Evolutionary conservation across 2,113 vertebrate genomes (phyloP).

Genomic region (Muntiacus muntjak): DNA sequence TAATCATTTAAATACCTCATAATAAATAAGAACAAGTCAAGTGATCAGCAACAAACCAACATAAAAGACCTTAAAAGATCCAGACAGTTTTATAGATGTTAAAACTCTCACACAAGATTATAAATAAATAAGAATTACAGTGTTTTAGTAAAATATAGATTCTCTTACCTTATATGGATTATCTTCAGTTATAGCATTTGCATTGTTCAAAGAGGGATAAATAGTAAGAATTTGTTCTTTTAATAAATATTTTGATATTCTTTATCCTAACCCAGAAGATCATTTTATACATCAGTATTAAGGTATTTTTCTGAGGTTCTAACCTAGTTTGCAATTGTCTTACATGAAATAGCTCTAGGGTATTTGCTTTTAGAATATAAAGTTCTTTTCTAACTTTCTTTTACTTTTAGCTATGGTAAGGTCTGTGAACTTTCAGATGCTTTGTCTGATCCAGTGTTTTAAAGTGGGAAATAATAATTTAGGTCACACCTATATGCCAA

Average conservation of each 20-base stretch:
- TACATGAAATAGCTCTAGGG: not conserved
- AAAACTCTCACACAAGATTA: not conserved
- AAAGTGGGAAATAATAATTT: not conserved
- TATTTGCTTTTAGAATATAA: not conserved
- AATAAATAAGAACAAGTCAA: constrained; percentile 32
- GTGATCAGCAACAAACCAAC: not conserved
- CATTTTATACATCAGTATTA: not conserved
- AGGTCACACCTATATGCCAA: not conserved
- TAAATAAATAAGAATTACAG: not conserved
- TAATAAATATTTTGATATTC: not conserved
- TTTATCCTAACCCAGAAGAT: not conserved
- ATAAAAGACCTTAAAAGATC: not conserved
- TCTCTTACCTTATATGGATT: not conserved
- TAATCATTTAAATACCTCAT: not conserved
- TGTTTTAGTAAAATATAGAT: not conserved
- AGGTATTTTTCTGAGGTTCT: not conserved
- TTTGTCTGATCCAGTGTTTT: not conserved
- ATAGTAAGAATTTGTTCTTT: not conserved
- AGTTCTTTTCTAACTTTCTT: not conserved
- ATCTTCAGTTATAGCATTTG: not conserved
- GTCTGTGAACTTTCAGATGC: not conserved
- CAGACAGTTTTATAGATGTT: not conserved
- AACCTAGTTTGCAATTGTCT: not conserved
- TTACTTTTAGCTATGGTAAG: not conserved
- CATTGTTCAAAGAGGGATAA: not conserved